Evolutionary conservation across 2,888 invertebrate genomes (phyloP), one percentile per base, ranked within the genome.

Genomic region (Eupithecia inturbata): DNA sequence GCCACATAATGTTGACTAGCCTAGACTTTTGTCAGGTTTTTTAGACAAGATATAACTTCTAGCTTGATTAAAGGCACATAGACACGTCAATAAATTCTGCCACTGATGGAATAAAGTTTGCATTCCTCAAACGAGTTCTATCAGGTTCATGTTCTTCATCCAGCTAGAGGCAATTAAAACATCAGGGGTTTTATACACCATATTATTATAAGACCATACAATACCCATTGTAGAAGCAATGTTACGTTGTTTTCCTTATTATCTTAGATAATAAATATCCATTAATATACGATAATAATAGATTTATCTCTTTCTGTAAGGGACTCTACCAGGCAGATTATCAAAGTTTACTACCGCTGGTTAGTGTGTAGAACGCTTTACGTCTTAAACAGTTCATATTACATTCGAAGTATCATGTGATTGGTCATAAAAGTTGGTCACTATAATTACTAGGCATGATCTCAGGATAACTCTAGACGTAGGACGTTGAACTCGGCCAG

Each of bases 401-500:
- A 31, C 7, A 53, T 31, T 49, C 45, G 49, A 53, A 49, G 53
- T 19, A 68, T 49, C 41, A 67, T 68, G 22, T 31, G 68, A 68
- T 49, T 68, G 53, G 31, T 33, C 45, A n/a, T 49, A 57, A 33
- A 49, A 53, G 49, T 67, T n/a, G 33, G 39, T 33, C 22, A 66
- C 69, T 71, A 83, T 87, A 86, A 88, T 89, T 86, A 87, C 39
- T 62, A 62, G 62, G 82, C 82, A 82, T 81, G 80, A 80, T 78
- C 80, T 76, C 75, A 75, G 80, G 79, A 82, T 82, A 82, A 81
- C 83, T 82, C 85, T 86, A 87, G 88, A 80, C 80, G 82, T 79
- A 67, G 85, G 86, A 75, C 89, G 81, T 85, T 88, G 90, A 92
- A 88, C 92, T 82, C 87, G 73, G 74, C 68, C 85, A 85, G 92